Base-by-base conservation (phyloP, 2,797 vertebrate species). In the Muraenolepis orangiensis region DNA sequence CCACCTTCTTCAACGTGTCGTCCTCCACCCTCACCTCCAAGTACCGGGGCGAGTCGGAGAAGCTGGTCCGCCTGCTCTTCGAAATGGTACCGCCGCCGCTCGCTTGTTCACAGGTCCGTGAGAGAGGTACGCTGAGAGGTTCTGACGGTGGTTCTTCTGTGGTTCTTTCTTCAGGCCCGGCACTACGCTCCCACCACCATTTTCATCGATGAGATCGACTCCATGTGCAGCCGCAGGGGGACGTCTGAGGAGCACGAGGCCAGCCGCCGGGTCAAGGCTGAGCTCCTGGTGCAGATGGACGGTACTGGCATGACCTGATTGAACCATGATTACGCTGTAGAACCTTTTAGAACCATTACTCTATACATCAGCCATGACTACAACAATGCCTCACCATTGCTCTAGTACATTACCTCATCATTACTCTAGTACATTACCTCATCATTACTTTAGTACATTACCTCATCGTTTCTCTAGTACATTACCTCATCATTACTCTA, bases 171-270 rank as follows among this genome's bases (percentile, higher is more conserved):
- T 1, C 84, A 99, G 98, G 98, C 98, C 38, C 94, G 97, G 77
- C 98, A 96, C 89, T 99, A 99, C 34, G 97, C 98, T 78, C 98
- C 98, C 1, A 95, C 97, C 32, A 99, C 98, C 0, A 99, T 99
- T 91, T 99, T 99, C 89, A 97, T 99, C 28, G 98, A 99, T 73
- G 98, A 99, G 82, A 98, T 99, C 30, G 98, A 99, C 88, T 98
- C 98, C 32, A 98, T 99, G 86, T 99, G 97, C 86, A 98, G 98
- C 87, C 96, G 97, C 73, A 94, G 98, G 87, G 98, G 98, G 23
- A 98, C 96, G 0, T 99, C 98, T 0, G 98, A 98, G 85, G 98
- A 99, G 32, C 98, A 99, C 0, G 98, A 99, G 86, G 97, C 98
- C 72, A 99, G 98, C 83, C 90, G 97, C 46, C 94, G 98, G 71